A percentile compares a stretch with the other conserved stretches of the same genome.
Conservation (phyloP, 2,888 invertebrate genomes). For the Scaptomyza polygonia region DNA sequence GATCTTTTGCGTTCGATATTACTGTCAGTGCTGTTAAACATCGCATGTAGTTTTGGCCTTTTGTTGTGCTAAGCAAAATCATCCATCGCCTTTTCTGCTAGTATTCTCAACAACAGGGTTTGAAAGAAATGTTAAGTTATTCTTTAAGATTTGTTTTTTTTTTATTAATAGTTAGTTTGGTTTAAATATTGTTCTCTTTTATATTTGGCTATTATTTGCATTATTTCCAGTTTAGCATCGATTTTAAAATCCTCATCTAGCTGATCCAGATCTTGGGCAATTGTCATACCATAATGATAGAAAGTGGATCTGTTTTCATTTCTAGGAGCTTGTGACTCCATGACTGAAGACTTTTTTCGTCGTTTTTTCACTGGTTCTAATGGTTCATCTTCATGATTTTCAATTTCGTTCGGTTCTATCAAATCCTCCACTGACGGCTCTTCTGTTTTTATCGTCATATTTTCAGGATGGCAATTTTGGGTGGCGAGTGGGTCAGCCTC, state of each 20-base stretch:
- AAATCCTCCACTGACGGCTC: constrained; percentile 25
- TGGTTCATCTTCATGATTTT: constrained; percentile 10
- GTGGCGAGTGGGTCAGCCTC: constrained; percentile 55
- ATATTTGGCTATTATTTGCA: constrained; percentile 56
- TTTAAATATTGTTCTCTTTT: constrained; percentile 51
- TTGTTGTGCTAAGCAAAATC: constrained; percentile 47
- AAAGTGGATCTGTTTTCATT: constrained; percentile 24
- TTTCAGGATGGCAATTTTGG: constrained; percentile 30
- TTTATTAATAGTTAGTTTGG: constrained; percentile 29
- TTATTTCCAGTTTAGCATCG: constrained; percentile 55
- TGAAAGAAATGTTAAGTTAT: no score
- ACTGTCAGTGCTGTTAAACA: constrained; percentile 29
- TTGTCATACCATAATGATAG: constrained; percentile 60
- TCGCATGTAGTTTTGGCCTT: not conserved
- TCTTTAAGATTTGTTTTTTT: not conserved
- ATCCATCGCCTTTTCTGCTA: constrained; percentile 19
- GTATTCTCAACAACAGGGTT: constrained; percentile 42
- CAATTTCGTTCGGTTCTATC: constrained; percentile 14
- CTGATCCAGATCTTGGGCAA: constrained; percentile 55
- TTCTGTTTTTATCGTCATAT: constrained; percentile 40
- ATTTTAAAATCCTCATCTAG: constrained; percentile 56
- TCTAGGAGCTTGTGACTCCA: constrained; percentile 12
- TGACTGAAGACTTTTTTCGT: constrained; percentile 5
- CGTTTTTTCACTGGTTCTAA: constrained; percentile 20
- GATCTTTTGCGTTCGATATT: constrained; percentile 1